A percentile compares a stretch with the other conserved stretches of the same genome.
phyloP scores from a whole-genome alignment of 2,797 vertebrate species.

The Tarsius wallacei region DNA sequence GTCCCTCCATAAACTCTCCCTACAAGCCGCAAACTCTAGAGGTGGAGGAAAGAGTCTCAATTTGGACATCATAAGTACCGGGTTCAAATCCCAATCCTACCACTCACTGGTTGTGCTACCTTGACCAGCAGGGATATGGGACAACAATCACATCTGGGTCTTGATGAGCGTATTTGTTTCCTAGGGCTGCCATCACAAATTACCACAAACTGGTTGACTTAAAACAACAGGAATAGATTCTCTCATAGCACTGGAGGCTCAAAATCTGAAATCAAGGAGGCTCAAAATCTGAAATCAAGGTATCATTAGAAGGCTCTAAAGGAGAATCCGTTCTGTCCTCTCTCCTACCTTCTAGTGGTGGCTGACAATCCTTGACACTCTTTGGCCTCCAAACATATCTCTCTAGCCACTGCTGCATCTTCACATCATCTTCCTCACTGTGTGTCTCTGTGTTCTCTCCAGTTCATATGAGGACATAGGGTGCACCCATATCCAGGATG shows the following conservation, averaged over 20 bases:
- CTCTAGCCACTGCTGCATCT: neutral
- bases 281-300: neutral
- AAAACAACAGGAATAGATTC: neutral
- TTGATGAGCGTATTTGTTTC: neutral
- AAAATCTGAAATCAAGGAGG: neutral
- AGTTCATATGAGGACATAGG: neutral
- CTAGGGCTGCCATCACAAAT: neutral
- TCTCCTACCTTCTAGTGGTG: neutral
- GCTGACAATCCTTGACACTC: neutral
- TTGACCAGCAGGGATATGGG: neutral
- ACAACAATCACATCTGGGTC: neutral
- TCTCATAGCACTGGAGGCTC: neutral
- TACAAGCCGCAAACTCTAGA: neutral
- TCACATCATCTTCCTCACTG: neutral
- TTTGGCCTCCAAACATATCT: neutral
- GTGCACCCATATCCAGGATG: too few species aligned
- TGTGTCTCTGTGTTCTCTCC: neutral
- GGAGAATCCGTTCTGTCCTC: neutral
- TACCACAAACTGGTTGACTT: neutral
- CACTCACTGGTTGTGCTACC: neutral
- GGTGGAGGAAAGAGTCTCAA: neutral
- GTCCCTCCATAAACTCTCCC: neutral
- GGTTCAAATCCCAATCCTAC: neutral
- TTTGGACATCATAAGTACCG: neutral
- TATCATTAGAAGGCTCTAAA: neutral